Base-by-base conservation (phyloP, 2,113 vertebrate genomes). In the Sciurus niger region DNA sequence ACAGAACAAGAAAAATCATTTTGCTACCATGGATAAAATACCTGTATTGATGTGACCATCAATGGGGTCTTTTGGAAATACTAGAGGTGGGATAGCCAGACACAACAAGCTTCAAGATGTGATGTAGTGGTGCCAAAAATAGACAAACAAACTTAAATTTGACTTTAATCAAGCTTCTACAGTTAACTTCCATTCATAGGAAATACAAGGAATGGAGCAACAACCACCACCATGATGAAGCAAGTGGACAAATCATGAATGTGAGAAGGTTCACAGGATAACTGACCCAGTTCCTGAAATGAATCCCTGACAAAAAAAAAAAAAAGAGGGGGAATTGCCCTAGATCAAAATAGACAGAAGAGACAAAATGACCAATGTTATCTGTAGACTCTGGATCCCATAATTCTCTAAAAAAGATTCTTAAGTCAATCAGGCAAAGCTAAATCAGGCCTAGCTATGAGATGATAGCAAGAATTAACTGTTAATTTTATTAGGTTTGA, bases 191-290 rank as follows among this genome's bases (percentile, higher is more conserved):
- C 24, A 67, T 46, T 95, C 89, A 48, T 40, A 90, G 51, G 48
- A 84, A 74, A 90, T 25, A 55, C 16, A 89, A 30, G 53, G 53
- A 95, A 92, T 30, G 87, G 65, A 89, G 34, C 76, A 94, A 92
- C n/a, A 79, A 85, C 90, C 28, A 83, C 93, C 9, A 73, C 18
- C 82, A 79, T 5, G 0, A 82, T 40, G 34, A 97, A 90, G 60
- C 40, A 90, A 91, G 87, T 28, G 91, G 83, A 92, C 55, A 92
- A 93, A 96, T 76, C 51, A 80, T 51, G 90, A 90, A 93, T 77
- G 53, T 58, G 43, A 89, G 82, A 90, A 87, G 72, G 91, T 94
- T 43, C 65, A 80, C 43, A 93, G 84, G 43, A 91, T 63, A 65
- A 90, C 1, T 70, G 96, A 88, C 48, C 76, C 10, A 67, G 53